These are phyloP conservation scores for Motacilla alba DNA, from an alignment of 2,113 vertebrate genomes.

Conservation along the genomic window DNA sequence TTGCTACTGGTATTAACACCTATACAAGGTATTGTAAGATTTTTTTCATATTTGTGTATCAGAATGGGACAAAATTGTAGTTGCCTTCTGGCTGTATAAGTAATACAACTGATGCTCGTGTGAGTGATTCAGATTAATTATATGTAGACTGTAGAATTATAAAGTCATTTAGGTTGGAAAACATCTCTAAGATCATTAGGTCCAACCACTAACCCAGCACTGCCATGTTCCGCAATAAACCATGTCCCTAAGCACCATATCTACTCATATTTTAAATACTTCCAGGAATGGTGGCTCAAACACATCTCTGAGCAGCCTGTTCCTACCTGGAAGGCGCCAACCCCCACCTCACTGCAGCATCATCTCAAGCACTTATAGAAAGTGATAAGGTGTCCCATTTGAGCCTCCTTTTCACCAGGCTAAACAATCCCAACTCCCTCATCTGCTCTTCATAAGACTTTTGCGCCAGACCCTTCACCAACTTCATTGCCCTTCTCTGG, in stretches of 20 bases:
- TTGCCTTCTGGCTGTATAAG: neutral
- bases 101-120: rapidly evolving
- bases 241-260: neutral
- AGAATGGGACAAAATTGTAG: neutral
- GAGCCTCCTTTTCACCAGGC: neutral
- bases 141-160: neutral
- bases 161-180: neutral
- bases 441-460: rapidly evolving
- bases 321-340: neutral
- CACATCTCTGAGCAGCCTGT: neutral
- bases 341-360: neutral
- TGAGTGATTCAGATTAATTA: neutral
- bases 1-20: neutral
- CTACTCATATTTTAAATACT: neutral
- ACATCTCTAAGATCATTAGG: neutral
- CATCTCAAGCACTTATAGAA: neutral
- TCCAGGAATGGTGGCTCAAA: neutral
- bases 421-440: neutral
- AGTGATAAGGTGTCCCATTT: rapidly evolving
- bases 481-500: neutral
- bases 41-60: neutral
- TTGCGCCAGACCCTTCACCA: neutral
- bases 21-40: neutral
- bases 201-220: neutral
- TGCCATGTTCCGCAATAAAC: rapidly evolving